These are phyloP conservation scores for Diplodus sargus DNA, from an alignment of 2,797 vertebrate genomes.

Conservation along the genomic window DNA sequence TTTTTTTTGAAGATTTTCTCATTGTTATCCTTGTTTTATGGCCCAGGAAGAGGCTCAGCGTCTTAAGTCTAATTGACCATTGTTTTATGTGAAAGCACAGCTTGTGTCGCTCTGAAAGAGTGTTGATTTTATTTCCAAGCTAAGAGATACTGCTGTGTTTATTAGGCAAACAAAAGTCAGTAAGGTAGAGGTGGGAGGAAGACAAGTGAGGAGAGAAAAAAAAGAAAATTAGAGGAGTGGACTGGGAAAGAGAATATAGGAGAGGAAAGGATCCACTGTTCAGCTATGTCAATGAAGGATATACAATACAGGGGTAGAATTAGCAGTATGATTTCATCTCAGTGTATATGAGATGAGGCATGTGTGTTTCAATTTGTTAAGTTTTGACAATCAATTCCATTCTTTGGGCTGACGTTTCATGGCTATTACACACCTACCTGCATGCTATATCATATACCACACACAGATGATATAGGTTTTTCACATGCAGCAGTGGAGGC, in stretches of 20 bases:
- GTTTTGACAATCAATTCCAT: neutral
- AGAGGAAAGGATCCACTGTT: neutral
- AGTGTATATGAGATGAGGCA: neutral
- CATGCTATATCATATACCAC: too few species aligned
- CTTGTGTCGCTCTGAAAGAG: constrained; percentile 48
- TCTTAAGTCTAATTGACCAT: constrained; percentile 59
- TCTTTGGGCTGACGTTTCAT: neutral
- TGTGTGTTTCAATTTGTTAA: too few species aligned
- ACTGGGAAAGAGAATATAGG: neutral
- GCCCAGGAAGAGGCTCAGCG: constrained; percentile 37
- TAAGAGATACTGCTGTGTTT: constrained; percentile 57
- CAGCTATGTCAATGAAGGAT: neutral
- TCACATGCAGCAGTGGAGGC: constrained; percentile 1
- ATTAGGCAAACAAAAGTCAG: constrained; percentile 52
- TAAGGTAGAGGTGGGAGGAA: constrained; percentile 1
- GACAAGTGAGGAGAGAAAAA: neutral
- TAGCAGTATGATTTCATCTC: neutral
- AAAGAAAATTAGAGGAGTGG: neutral
- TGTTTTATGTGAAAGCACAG: constrained; percentile 66
- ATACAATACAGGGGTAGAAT: too few species aligned
- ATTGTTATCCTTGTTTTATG: constrained; percentile 59
- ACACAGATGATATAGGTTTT: neutral
- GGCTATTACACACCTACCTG: neutral
- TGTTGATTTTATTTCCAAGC: constrained; percentile 47
- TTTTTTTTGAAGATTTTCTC: constrained; percentile 16